Evolutionary conservation across 1,140 invertebrate species (phyloP).

Genomic region (Anoplolepis gracilipes): DNA sequence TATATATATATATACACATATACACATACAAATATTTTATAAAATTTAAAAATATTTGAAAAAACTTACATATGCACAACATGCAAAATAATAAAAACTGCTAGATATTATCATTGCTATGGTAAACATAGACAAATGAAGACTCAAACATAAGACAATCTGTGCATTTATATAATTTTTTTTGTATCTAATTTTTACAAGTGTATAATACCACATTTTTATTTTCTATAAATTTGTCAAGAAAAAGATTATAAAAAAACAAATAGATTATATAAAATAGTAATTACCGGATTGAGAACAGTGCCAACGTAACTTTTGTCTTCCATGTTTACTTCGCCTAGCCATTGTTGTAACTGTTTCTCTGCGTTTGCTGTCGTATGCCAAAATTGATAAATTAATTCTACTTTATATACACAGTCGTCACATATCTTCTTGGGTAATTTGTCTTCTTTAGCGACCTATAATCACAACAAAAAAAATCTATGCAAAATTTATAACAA

Average conservation of each 20-base stretch:
- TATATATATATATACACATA: background rate
- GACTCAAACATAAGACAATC: slow-evolving; percentile 52
- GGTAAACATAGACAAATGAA: slow-evolving; percentile 69
- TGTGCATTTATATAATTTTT: background rate
- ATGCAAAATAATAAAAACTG: slow-evolving; percentile 43
- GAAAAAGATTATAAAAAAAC: background rate
- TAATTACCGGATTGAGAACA: slow-evolving; percentile 79
- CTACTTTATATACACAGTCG: slow-evolving; percentile 87
- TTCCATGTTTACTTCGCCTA: slow-evolving; percentile 83
- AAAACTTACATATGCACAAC: slow-evolving; percentile 55
- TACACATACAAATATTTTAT: background rate
- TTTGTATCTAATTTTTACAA: background rate
- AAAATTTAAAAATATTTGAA: slow-evolving; percentile 4
- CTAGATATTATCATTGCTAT: slow-evolving; percentile 60
- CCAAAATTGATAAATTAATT: slow-evolving; percentile 88
- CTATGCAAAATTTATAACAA: background rate
- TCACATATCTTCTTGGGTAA: slow-evolving; percentile 88
- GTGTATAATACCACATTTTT: background rate
- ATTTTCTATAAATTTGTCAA: background rate
- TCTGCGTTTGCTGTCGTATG: slow-evolving; percentile 87
- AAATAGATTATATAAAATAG: background rate
- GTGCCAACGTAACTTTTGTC: slow-evolving; percentile 82
- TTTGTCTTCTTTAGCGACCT: slow-evolving; percentile 87
- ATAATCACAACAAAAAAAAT: slow-evolving; percentile 67
- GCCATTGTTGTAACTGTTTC: slow-evolving; percentile 87